Percentiles rank a stretch among this genome's conserved stretches.
These are phyloP conservation scores for Caradrina kadenii DNA, from an alignment of 2,888 invertebrate species.

Conservation along the genomic window DNA sequence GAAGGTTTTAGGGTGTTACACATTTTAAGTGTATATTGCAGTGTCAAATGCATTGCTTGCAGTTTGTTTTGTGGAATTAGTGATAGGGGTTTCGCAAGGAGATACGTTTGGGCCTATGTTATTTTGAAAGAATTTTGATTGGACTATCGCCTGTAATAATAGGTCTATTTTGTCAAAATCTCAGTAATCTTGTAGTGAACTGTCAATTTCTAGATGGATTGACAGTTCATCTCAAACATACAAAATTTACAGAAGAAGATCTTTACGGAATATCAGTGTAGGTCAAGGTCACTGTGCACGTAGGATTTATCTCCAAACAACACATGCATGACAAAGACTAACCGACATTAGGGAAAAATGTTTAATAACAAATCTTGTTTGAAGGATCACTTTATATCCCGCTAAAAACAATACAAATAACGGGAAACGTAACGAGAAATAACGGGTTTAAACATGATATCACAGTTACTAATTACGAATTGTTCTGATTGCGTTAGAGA, in stretches of 20 bases:
- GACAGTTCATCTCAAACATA: too few species aligned
- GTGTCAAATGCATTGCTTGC: neutral
- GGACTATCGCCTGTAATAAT: too few species aligned
- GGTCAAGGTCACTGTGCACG: neutral
- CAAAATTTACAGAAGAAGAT: too few species aligned
- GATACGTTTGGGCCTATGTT: neutral
- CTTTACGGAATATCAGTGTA: too few species aligned
- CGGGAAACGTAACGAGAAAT: too few species aligned
- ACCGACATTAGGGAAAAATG: neutral
- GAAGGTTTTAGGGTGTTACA: slow-evolving; percentile 15
- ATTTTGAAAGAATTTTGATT: neutral
- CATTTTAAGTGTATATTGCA: slow-evolving; percentile 10
- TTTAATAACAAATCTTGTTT: neutral
- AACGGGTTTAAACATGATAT: slow-evolving; percentile 16
- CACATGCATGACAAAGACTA: neutral
- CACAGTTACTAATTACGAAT: slow-evolving; percentile 46
- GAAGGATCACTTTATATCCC: too few species aligned
- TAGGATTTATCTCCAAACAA: neutral
- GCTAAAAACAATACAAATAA: neutral
- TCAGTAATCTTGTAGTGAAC: too few species aligned
- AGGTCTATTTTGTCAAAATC: too few species aligned
- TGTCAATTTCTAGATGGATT: too few species aligned
- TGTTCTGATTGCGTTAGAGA: slow-evolving; percentile 29
- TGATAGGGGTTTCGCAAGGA: slow-evolving; percentile 3
- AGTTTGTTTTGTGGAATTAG: neutral